Evolutionary conservation across 2,888 invertebrate genomes (phyloP).

Genomic region (Orthosia incerta): DNA sequence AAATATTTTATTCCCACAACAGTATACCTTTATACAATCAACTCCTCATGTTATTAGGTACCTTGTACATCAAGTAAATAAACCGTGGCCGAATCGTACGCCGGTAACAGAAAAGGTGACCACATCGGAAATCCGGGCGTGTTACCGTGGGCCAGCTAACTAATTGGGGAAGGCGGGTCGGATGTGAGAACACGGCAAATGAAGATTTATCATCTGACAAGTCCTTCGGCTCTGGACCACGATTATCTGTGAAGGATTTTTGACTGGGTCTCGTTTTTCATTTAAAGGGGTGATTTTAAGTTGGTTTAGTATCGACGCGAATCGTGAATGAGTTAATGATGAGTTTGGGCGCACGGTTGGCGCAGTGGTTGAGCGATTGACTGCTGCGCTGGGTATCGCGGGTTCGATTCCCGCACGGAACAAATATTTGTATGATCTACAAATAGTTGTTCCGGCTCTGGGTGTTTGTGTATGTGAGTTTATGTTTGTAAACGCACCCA

Average conservation of each 20-base stretch:
- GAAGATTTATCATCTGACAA: conserved; percentile 88
- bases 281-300: conserved; percentile 12
- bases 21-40: background rate
- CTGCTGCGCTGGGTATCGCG: too few relatives aligned
- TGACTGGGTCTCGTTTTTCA: conserved; percentile 24
- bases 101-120: conserved; percentile 81
- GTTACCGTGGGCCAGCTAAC: conserved; percentile 72
- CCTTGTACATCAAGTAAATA: conserved; percentile 43
- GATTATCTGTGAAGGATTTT: conserved; percentile 63
- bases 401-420: too few relatives aligned
- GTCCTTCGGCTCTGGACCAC: conserved; percentile 74
- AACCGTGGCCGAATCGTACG: conserved; percentile 69
- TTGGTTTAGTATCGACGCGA: background rate
- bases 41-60: conserved; percentile 32
- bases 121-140: conserved; percentile 84
- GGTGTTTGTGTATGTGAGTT: too few relatives aligned
- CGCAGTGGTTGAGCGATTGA: too few relatives aligned
- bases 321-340: background rate
- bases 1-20: conserved; percentile 10
- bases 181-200: conserved; percentile 89
- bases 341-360: too few relatives aligned
- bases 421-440: too few relatives aligned
- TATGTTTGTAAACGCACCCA: too few relatives aligned
- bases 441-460: too few relatives aligned
- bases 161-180: conserved; percentile 88